A percentile compares a stretch with the other conserved stretches of the same genome.
Conservation (phyloP, 2,888 invertebrate genomes). For the Dermolepida albohirtum region DNA sequence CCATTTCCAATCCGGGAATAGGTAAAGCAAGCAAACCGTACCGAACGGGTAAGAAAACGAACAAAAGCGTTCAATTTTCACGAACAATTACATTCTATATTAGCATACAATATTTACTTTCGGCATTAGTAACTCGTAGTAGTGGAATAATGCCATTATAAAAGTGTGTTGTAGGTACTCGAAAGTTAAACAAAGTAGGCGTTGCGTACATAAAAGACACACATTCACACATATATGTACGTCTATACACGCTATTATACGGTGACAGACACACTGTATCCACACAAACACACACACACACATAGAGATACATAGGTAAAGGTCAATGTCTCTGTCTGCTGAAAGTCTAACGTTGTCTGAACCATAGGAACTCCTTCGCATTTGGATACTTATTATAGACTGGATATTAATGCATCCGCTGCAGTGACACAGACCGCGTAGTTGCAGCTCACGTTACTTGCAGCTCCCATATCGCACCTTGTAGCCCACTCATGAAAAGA, state of each 20-base stretch:
- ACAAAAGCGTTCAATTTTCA: constrained; percentile 2
- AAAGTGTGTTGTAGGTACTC: constrained; percentile 24
- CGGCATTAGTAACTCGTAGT: constrained; percentile 24
- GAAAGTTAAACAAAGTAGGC: constrained; percentile 31
- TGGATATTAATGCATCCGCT: too few relatives aligned
- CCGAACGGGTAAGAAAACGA: background rate
- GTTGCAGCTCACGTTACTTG: too few relatives aligned
- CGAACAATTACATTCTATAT: constrained; percentile 12
- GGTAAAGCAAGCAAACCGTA: background rate
- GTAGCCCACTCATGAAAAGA: constrained; percentile 2
- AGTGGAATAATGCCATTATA: constrained; percentile 22
- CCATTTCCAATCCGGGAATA: background rate
- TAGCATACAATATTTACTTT: constrained; percentile 33
- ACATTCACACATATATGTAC: background rate
- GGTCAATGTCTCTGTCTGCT: constrained; percentile 52
- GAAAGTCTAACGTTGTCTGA: constrained; percentile 42
- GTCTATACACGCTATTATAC: too few relatives aligned
- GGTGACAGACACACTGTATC: too few relatives aligned
- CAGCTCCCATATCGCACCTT: too few relatives aligned
- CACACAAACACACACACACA: background rate
- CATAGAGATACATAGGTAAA: constrained; percentile 36
- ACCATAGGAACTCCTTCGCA: too few relatives aligned
- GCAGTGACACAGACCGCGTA: too few relatives aligned
- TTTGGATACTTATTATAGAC: too few relatives aligned
- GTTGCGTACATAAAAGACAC: constrained; percentile 26